Evolutionary conservation across 2,797 vertebrate genomes (phyloP), one percentile per base, ranked within the genome.

Genomic region (Threskiornis aethiopicus): DNA sequence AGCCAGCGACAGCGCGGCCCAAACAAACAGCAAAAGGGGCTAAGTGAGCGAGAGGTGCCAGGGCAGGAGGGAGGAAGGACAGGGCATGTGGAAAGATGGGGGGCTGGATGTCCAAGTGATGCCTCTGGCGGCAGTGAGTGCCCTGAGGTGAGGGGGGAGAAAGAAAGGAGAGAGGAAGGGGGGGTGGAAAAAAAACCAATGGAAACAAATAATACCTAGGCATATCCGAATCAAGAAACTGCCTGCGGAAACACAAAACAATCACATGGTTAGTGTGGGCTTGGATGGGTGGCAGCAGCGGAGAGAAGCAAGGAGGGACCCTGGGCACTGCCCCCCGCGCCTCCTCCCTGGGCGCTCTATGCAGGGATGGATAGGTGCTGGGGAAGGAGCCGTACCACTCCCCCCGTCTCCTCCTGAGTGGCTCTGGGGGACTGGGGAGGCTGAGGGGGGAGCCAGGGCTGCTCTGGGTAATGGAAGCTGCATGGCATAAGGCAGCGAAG

Each of bases 181-280:
- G 25, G 17, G 76, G 81, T 91, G 85, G 89, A 97, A 95, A 97
- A 97, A 98, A 98, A 96, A 84, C 57, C 95, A 97, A 86, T 94
- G 97, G 98, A 97, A 97, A 98, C 97, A 97, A 97, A 98, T 98
- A 99, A 98, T 99, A 99, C 99, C 99, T 99, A 99, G 99, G 99
- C 98, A 99, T 99, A 99, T 99, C 99, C 99, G 99, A 99, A 99
- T 99, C 99, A 99, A 99, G 99, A 99, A 99, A 99, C 99, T 99
- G 99, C 99, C 99, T 99, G 99, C 98, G 94, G 99, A 99, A 99
- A 99, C 98, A 99, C 98, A 99, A 99, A 98, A 99, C 97, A 99
- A 98, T 97, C 98, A 99, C 98, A 99, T 98, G 81, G 98, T 99
- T 99, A 99, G 99, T 99, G 99, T 98, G 98, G 97, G 98, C 97